Conservation (phyloP, 2,888 invertebrate genomes). For the Argynnis bischoffii region DNA sequence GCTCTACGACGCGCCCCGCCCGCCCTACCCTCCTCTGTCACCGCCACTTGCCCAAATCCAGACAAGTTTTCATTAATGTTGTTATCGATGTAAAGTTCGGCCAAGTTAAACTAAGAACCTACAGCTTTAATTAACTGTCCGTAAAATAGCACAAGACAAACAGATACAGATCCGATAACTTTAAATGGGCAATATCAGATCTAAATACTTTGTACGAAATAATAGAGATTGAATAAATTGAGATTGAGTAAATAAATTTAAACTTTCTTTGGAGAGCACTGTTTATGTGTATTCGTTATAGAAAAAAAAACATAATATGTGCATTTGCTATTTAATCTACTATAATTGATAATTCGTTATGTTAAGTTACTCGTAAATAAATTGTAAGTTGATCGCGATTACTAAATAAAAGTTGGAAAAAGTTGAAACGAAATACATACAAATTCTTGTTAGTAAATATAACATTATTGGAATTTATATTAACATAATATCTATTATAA, state of each 20-base stretch:
- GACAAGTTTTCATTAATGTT: slow-evolving; percentile 79
- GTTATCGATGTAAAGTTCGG: slow-evolving; percentile 77
- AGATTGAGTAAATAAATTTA: slow-evolving; percentile 7
- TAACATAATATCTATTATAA: too few relatives aligned
- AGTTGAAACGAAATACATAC: too few relatives aligned
- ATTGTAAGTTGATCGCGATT: too few relatives aligned
- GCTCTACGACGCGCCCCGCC: slow-evolving; percentile 57
- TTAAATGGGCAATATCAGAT: slow-evolving; percentile 42
- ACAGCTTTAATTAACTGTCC: slow-evolving; percentile 78
- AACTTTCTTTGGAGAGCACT: background rate
- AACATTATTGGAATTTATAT: too few relatives aligned
- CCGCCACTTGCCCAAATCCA: slow-evolving; percentile 74
- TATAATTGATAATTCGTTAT: too few relatives aligned
- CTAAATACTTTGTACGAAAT: slow-evolving; percentile 3
- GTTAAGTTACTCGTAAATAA: too few relatives aligned
- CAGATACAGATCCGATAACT: slow-evolving; percentile 52
- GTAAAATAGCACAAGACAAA: slow-evolving; percentile 70
- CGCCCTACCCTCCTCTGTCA: slow-evolving; percentile 60
- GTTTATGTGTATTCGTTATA: too few relatives aligned
- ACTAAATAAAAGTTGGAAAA: too few relatives aligned
- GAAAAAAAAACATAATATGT: too few relatives aligned
- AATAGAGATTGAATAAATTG: background rate
- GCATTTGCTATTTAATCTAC: too few relatives aligned
- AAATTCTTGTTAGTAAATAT: too few relatives aligned
- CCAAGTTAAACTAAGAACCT: slow-evolving; percentile 71